Base-by-base conservation (phyloP, 37 sponge, comb jelly and placozoan genomes). In the Halisarca cf. caerulea region DNA sequence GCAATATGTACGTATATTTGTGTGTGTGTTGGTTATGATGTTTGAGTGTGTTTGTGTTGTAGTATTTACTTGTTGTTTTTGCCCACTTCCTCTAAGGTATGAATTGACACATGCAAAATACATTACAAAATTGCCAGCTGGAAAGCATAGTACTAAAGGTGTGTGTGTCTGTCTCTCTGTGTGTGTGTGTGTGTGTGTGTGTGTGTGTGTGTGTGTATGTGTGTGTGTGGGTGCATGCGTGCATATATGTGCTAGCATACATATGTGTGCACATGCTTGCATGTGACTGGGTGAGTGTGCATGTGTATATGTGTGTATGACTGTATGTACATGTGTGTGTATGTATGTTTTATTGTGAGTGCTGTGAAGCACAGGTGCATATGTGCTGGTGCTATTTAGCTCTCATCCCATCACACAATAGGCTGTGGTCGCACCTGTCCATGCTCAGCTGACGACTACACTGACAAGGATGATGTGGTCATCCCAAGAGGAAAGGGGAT, bases 141-240 rank as follows among this genome's bases (percentile, higher is more conserved):
- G 97, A 27, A 96, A 94, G 80, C 99, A 96, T 92, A 99, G 99
- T 82, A 96, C 97, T 38, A 99, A 95, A 75, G 99, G 98, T 75
- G 38, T 36, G n/a, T 20, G 43, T 43, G 30, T 39, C 14, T 77
- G 20, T 34, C 2, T 39, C 27, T 44, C 3, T 54, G 3, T 89
- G 59, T 72, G 74, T 72, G 39, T 27, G 74, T 30, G 17, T 72
- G 74, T 30, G 17, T 34, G 74, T 72, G 38, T 72, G 74, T 72
- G 74, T 72, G 74, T 33, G 5, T 72, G 38, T 30, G 7, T 72
- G 74, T 72, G 38, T 72, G 17, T 59, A 11, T 59, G 33, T 35
- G 39, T 61, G 60, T 80, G 82, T 62, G 64, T 33, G 30, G 18
- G 60, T 64, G 41, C 2, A n/a, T 64, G 28, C 24, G 51, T 47